Conservation (phyloP, 2,113 vertebrate genomes). For the Hiodon tergisus region DNA sequence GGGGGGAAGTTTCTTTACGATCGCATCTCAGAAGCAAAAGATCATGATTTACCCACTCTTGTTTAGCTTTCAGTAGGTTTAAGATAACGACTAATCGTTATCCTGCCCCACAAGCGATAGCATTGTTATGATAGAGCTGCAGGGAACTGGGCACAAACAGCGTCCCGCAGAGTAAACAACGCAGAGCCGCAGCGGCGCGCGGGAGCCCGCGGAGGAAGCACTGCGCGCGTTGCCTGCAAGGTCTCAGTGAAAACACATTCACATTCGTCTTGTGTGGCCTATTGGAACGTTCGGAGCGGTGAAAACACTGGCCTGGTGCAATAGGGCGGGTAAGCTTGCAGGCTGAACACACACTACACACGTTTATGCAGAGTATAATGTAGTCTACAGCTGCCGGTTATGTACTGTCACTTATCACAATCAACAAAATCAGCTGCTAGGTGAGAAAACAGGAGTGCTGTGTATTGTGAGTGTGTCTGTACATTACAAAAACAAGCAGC, state of each 20-base stretch:
- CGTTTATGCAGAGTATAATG: too few species aligned
- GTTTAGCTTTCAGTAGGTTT: slow-evolving; percentile 46
- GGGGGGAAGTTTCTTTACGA: too few species aligned
- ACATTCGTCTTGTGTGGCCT: background rate
- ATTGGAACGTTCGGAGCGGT: background rate
- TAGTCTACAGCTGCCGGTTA: too few species aligned
- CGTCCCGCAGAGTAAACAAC: background rate
- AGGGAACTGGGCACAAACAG: slow-evolving; percentile 20
- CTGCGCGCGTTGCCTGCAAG: background rate
- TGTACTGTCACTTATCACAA: too few species aligned
- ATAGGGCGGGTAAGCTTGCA: too few species aligned
- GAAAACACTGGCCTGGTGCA: too few species aligned
- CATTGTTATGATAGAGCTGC: slow-evolving; percentile 37
- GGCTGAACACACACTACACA: too few species aligned
- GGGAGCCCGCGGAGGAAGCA: background rate
- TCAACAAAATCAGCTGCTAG: too few species aligned
- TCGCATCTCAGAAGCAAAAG: background rate
- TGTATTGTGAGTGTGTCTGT: too few species aligned
- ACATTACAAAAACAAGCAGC: too few species aligned
- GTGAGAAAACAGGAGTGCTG: too few species aligned
- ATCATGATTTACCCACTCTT: slow-evolving; percentile 13
- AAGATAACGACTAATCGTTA: slow-evolving; percentile 55
- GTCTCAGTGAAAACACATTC: background rate
- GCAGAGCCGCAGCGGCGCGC: slow-evolving; percentile 12
- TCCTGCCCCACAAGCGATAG: slow-evolving; percentile 43